These are phyloP conservation scores for Tubulanus polymorphus DNA, from an alignment of 2,888 invertebrate genomes.

Conservation along the genomic window DNA sequence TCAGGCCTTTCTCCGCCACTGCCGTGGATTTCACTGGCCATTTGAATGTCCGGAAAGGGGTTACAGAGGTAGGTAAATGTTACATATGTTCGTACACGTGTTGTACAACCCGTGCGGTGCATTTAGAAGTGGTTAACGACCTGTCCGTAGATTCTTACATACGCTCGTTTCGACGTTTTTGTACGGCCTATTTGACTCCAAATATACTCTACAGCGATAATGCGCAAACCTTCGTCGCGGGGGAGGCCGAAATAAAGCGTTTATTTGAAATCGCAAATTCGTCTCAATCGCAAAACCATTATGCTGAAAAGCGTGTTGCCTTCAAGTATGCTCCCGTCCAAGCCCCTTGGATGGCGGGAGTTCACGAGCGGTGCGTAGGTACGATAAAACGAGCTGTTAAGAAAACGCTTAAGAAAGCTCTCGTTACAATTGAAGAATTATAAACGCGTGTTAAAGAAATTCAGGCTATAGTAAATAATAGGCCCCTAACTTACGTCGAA, in stretches of 20 bases:
- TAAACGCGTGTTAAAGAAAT: neutral
- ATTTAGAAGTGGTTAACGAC: neutral
- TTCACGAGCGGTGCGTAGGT: neutral
- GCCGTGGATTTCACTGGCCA: neutral
- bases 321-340: neutral
- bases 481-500: conserved; percentile 1
- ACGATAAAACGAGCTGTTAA: neutral
- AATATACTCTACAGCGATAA: neutral
- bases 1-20: neutral
- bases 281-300: too few relatives aligned
- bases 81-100: neutral
- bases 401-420: neutral
- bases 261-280: neutral
- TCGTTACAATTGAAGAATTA: neutral
- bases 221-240: neutral
- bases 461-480: neutral
- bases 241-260: too few relatives aligned
- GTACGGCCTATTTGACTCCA: neutral
- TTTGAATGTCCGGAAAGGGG: neutral
- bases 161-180: neutral
- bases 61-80: neutral
- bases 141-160: neutral
- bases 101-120: neutral
- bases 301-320: neutral
- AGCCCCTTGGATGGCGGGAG: neutral